phyloP scores from a whole-genome alignment of 2,888 invertebrate species.

The Augochlorella aurata region DNA sequence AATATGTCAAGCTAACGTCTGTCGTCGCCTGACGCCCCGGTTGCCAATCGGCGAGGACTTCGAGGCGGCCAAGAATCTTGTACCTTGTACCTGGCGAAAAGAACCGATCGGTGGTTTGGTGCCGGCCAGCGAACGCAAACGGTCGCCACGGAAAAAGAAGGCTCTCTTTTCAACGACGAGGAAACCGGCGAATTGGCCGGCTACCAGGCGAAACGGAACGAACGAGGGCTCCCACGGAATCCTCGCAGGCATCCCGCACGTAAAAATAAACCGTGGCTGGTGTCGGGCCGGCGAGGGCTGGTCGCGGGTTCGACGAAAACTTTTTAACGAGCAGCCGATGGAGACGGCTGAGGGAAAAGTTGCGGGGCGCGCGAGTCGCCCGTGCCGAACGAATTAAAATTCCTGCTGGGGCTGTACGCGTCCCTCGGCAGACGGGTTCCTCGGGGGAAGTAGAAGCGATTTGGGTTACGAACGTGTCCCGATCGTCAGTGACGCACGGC shows the following conservation, averaged over 20 bases:
- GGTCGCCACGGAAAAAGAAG: conserved; percentile 20
- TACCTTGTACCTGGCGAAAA: background rate
- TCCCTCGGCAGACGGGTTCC: background rate
- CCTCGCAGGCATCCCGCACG: conserved; percentile 60
- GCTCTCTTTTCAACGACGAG: conserved; percentile 46
- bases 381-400: conserved; percentile 2
- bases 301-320: conserved; percentile 47
- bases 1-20: conserved; percentile 32
- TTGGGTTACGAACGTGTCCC: background rate
- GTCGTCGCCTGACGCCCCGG: conserved; percentile 12
- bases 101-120: background rate
- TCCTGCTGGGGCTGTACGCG: background rate
- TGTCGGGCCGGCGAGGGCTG: conserved; percentile 22
- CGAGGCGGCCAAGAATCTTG: conserved; percentile 33
- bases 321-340: conserved; percentile 60
- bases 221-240: conserved; percentile 54
- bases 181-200: conserved; percentile 60
- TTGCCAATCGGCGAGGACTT: conserved; percentile 16
- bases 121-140: conserved; percentile 6
- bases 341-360: conserved; percentile 36
- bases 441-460: background rate
- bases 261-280: conserved; percentile 59
- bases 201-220: conserved; percentile 49
- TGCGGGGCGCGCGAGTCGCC: background rate
- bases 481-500: background rate